These are phyloP conservation scores for Lophius piscatorius DNA, from an alignment of 2,113 vertebrate species.

Conservation along the genomic window DNA sequence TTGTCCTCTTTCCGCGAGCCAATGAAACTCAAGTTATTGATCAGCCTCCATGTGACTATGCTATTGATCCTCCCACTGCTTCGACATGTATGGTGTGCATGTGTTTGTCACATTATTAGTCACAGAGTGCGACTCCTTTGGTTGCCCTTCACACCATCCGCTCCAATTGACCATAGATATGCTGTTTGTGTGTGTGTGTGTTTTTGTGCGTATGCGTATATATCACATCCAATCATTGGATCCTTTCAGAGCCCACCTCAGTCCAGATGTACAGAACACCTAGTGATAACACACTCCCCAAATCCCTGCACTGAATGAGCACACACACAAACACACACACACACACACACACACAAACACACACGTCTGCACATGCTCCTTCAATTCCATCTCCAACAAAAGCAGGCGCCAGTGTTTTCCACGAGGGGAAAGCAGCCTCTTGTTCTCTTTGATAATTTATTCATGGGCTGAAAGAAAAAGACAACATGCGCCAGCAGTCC, in stretches of 20 bases:
- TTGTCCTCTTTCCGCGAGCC: conserved; percentile 46
- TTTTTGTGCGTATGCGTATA: conserved; percentile 13
- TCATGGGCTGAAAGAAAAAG: conserved; percentile 70
- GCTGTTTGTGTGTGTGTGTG: conserved; percentile 28
- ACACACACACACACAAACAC: conserved; percentile 17
- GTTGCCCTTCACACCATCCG: conserved; percentile 62
- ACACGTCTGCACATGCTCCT: conserved; percentile 9
- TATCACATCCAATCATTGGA: conserved; percentile 44
- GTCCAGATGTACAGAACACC: conserved; percentile 57
- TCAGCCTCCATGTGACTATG: conserved; percentile 50
- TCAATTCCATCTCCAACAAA: conserved; percentile 48
- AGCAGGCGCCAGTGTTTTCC: conserved; percentile 46
- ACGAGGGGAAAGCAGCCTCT: conserved; percentile 53
- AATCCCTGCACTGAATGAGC: conserved; percentile 40
- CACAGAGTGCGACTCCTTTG: conserved; percentile 58
- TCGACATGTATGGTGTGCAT: conserved; percentile 30
- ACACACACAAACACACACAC: neutral
- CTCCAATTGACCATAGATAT: conserved; percentile 55
- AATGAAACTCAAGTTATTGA: conserved; percentile 63
- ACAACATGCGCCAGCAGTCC: conserved; percentile 59
- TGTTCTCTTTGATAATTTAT: conserved; percentile 79
- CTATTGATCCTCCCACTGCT: conserved; percentile 59
- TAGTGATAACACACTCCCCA: conserved; percentile 58
- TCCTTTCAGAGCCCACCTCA: conserved; percentile 47
- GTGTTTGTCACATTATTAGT: conserved; percentile 50